Evolutionary conservation across 2,113 vertebrate genomes (phyloP).

Genomic region (Sinocyclocheilus anophthalmus): DNA sequence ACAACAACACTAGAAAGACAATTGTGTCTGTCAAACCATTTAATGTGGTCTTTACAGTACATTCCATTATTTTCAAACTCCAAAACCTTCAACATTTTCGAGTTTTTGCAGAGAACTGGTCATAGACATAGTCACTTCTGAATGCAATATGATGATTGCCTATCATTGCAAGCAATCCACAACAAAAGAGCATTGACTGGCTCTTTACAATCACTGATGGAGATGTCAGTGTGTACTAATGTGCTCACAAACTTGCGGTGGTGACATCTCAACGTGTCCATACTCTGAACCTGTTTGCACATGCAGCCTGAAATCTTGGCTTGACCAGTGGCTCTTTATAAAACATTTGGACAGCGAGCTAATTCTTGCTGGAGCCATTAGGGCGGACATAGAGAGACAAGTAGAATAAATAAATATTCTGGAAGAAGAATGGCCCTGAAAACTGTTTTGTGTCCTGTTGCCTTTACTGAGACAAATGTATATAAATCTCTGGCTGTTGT

Average conservation of each 20-base stretch:
- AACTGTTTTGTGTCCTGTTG: conserved; percentile 32
- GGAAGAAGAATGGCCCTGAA: conserved; percentile 19
- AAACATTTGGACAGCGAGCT: background rate
- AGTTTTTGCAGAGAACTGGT: background rate
- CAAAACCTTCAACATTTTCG: too few relatives aligned
- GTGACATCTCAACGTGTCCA: conserved; percentile 15
- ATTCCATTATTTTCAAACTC: background rate
- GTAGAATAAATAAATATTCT: conserved; percentile 53
- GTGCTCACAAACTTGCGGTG: background rate
- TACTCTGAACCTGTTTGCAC: conserved; percentile 4
- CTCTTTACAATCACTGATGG: too few relatives aligned
- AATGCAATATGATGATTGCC: background rate
- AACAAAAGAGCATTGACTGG: background rate
- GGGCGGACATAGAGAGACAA: conserved; percentile 2
- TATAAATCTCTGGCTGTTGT: conserved; percentile 16
- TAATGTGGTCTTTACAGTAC: background rate
- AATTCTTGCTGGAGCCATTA: conserved; percentile 23
- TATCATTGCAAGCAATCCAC: background rate
- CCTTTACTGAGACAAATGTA: background rate
- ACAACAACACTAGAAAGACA: background rate
- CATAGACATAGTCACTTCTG: background rate
- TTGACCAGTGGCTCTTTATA: background rate
- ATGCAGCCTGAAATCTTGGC: conserved; percentile 5
- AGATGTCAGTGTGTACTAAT: background rate
- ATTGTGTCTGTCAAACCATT: background rate